These are phyloP conservation scores for Eulemur mongoz DNA, from an alignment of 2,797 vertebrate genomes.

Conservation along the genomic window DNA sequence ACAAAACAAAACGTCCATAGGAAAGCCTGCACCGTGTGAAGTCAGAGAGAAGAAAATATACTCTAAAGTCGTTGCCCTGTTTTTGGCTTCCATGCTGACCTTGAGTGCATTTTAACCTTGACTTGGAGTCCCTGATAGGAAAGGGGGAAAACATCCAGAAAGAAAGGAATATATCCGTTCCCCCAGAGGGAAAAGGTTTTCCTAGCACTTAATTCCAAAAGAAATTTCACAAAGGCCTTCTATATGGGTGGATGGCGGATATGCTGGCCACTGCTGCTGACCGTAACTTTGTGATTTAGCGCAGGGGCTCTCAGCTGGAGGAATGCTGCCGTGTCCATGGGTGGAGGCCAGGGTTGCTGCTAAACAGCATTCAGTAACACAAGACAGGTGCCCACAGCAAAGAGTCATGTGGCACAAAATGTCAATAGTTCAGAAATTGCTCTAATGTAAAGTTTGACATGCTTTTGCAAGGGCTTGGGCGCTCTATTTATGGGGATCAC, in stretches of 20 bases:
- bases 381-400: neutral
- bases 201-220: neutral
- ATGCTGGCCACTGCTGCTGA: neutral
- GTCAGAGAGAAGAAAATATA: neutral
- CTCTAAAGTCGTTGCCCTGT: neutral
- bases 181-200: neutral
- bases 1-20: neutral
- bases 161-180: neutral
- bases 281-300: neutral
- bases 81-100: neutral
- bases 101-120: neutral
- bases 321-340: accelerated
- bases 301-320: neutral
- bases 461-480: neutral
- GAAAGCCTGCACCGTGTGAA: neutral
- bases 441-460: neutral
- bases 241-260: neutral
- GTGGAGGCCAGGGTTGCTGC: neutral
- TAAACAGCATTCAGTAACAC: no score
- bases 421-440: neutral
- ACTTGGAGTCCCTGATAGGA: neutral
- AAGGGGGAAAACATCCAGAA: neutral
- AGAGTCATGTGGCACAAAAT: neutral
- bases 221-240: neutral
- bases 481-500: neutral